Conservation (phyloP, 2,797 vertebrate species). For the Takifugu rubripes region DNA sequence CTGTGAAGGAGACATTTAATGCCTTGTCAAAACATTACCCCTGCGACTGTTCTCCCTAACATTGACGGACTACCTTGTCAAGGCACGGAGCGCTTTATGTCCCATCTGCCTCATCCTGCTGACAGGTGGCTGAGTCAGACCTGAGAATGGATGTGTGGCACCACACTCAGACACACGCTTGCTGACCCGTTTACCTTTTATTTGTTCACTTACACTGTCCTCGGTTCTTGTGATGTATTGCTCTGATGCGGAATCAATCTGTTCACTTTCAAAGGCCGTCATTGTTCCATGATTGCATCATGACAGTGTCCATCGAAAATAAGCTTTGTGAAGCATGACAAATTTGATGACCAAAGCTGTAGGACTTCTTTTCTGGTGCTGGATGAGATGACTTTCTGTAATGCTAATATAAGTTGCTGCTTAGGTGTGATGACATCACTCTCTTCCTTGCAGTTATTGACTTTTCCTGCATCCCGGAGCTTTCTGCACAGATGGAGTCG, state of each 20-base stretch:
- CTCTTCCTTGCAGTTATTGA: no score
- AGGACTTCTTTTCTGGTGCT: constrained; percentile 3
- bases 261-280: constrained; percentile 14
- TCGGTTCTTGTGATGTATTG: constrained; percentile 21
- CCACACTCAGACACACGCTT: constrained; percentile 42
- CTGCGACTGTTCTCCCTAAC: constrained; percentile 74
- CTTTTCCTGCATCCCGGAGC: neutral
- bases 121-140: constrained; percentile 70
- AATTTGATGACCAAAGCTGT: constrained; percentile 17
- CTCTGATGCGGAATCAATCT: constrained; percentile 25
- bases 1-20: constrained; percentile 77
- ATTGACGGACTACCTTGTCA: constrained; percentile 77
- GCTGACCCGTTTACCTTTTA: constrained; percentile 61
- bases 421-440: no score
- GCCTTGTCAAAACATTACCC: constrained; percentile 78
- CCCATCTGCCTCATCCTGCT: constrained; percentile 69
- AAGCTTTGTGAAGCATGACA: constrained; percentile 7
- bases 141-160: constrained; percentile 48
- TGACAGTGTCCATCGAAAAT: constrained; percentile 16
- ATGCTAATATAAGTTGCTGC: no score
- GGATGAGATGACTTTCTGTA: no score
- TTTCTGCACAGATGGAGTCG: neutral
- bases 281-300: constrained; percentile 14
- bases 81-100: constrained; percentile 67
- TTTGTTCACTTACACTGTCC: constrained; percentile 46